A percentile compares a stretch with the other conserved stretches of the same genome.
Evolutionary conservation across 2,113 vertebrate species (phyloP).

Genomic region (Toxotes jaculatrix): DNA sequence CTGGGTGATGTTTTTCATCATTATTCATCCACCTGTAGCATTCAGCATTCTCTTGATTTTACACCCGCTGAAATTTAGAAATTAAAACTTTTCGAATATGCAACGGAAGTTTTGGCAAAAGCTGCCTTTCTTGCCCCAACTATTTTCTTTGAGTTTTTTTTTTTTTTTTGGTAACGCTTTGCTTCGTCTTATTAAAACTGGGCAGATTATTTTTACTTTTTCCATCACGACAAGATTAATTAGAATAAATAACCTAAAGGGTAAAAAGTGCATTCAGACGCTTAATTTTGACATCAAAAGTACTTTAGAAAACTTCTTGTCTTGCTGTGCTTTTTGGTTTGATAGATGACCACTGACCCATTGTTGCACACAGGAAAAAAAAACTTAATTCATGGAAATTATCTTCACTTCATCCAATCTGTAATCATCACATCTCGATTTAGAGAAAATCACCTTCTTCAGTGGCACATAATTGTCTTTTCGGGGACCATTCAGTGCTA

Average conservation of each 20-base stretch:
- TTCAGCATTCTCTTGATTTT: not conserved
- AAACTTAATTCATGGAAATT: not conserved
- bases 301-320: not conserved
- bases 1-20: not conserved
- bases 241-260: not conserved
- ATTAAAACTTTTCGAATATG: not conserved
- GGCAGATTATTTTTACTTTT: not conserved
- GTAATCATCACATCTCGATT: not conserved
- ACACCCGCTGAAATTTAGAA: not conserved
- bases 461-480: not conserved
- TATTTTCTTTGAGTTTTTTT: not conserved
- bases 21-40: constrained; percentile 53
- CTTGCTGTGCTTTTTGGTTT: not conserved
- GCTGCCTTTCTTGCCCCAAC: not conserved
- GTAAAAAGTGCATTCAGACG: not conserved
- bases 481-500: not conserved
- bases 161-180: not conserved
- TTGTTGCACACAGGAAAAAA: not conserved
- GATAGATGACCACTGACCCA: not conserved
- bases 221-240: not conserved
- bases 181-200: not conserved
- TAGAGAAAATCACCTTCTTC: not conserved
- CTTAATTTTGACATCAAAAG: not conserved
- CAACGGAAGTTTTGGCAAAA: not conserved
- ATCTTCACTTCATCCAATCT: constrained; percentile 12